Conservation (phyloP, 2,113 vertebrate genomes). For the Eudyptes chrysolophus region DNA sequence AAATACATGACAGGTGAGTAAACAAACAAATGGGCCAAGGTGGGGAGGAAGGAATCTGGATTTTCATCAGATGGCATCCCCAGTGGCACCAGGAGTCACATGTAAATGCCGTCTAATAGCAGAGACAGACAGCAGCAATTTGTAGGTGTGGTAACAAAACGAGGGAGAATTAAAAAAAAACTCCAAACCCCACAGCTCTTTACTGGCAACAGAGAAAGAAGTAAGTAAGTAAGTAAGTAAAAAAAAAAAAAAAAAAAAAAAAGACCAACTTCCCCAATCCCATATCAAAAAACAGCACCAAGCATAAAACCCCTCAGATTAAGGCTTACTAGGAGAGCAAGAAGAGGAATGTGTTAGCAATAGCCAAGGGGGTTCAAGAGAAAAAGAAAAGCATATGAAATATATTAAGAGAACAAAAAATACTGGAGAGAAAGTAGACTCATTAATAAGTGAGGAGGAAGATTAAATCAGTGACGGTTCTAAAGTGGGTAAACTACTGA, state of each 20-base stretch:
- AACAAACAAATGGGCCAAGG: background rate
- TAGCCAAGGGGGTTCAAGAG: background rate
- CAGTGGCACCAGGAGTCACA: background rate
- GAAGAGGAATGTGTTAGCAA: background rate
- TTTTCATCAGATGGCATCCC: background rate
- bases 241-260: background rate
- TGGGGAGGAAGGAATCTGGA: background rate
- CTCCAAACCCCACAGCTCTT: background rate
- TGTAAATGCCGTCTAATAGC: background rate
- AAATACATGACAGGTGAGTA: background rate
- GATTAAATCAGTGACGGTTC: background rate
- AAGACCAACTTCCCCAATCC: background rate
- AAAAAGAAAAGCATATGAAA: background rate
- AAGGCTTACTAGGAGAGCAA: background rate
- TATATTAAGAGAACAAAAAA: background rate
- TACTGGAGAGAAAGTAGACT: background rate
- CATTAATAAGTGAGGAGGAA: conserved; percentile 32
- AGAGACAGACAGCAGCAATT: background rate
- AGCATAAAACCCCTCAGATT: background rate
- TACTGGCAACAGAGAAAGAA: background rate
- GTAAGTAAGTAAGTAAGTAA: background rate
- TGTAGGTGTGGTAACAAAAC: background rate
- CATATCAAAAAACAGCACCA: background rate
- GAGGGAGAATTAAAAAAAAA: background rate
- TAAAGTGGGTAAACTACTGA: conserved; percentile 41